Evolutionary conservation across 2,888 invertebrate genomes (phyloP).

Genomic region (Hemicrepidius hirtus): DNA sequence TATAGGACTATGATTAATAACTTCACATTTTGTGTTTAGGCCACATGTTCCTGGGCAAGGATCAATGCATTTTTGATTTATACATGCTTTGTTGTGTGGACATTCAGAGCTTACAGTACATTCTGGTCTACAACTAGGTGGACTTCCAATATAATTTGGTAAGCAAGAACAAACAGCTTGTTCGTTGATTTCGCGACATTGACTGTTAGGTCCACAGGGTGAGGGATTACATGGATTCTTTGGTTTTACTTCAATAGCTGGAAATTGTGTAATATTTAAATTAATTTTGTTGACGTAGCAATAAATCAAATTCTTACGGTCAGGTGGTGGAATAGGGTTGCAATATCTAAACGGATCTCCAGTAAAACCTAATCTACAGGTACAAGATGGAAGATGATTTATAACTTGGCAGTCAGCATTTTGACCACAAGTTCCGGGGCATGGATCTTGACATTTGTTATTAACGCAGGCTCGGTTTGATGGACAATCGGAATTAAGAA

Average conservation of each 20-base stretch:
- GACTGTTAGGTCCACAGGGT: slow-evolving; percentile 88
- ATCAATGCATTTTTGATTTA: slow-evolving; percentile 82
- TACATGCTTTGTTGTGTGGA: slow-evolving; percentile 81
- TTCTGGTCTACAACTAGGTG: slow-evolving; percentile 85
- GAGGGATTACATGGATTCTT: slow-evolving; percentile 80
- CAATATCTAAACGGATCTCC: slow-evolving; percentile 79
- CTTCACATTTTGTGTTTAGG: slow-evolving; percentile 74
- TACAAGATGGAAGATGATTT: slow-evolving; percentile 82
- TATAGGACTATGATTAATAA: slow-evolving; percentile 77
- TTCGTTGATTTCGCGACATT: slow-evolving; percentile 81
- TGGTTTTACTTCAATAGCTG: slow-evolving; percentile 66
- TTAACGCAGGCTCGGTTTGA: slow-evolving; percentile 83
- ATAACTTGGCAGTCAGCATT: slow-evolving; percentile 85
- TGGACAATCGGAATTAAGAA: slow-evolving; percentile 82
- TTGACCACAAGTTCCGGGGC: slow-evolving; percentile 85
- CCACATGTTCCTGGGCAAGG: slow-evolving; percentile 83
- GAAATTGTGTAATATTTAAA: slow-evolving; percentile 61
- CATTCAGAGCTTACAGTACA: slow-evolving; percentile 88
- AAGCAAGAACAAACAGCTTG: slow-evolving; percentile 73
- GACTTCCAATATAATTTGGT: slow-evolving; percentile 72
- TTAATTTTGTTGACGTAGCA: neutral
- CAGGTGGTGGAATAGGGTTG: slow-evolving; percentile 64
- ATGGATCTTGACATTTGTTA: slow-evolving; percentile 87
- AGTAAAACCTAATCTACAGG: slow-evolving; percentile 78
- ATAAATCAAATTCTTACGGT: slow-evolving; percentile 56